Percentiles rank a stretch among this genome's conserved stretches.
Conservation (phyloP, 2,888 invertebrate genomes). For the Nasonia oneida region DNA sequence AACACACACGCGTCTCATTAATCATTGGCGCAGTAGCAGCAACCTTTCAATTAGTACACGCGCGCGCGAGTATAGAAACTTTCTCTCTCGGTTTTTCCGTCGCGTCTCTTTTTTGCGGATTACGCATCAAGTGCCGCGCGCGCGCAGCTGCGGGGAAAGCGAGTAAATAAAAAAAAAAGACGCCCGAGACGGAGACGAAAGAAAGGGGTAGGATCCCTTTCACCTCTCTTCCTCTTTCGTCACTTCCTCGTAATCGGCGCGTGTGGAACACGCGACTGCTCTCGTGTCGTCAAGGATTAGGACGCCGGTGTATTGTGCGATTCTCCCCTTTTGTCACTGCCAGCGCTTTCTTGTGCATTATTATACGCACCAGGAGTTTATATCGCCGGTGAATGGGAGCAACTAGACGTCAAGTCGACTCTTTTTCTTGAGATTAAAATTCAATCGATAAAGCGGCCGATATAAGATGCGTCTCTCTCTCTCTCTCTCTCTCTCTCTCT, state of each 20-base stretch:
- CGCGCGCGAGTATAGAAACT: conserved; percentile 16
- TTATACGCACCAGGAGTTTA: background rate
- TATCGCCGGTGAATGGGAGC: background rate
- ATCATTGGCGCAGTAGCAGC: background rate
- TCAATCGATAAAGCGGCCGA: background rate
- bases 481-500: too few relatives aligned
- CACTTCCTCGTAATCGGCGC: conserved; percentile 46
- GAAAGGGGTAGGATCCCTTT: conserved; percentile 52
- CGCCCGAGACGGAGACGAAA: conserved; percentile 20
- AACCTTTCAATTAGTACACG: conserved; percentile 15
- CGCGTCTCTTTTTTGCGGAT: conserved; percentile 32
- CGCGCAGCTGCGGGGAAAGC: conserved; percentile 25
- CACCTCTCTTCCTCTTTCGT: conserved; percentile 41
- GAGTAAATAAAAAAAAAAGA: conserved; percentile 19
- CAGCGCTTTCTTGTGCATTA: background rate
- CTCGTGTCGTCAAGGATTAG: background rate
- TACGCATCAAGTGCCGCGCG: conserved; percentile 38
- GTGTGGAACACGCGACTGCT: conserved; percentile 38
- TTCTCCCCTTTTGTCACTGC: background rate
- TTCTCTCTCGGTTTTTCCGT: conserved; percentile 52
- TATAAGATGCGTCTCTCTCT: background rate
- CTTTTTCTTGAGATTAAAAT: background rate
- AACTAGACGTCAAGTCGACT: background rate
- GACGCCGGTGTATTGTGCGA: background rate
- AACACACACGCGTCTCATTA: background rate